Evolutionary conservation across 2,888 invertebrate genomes (phyloP).

Genomic region (Chymomyza fuscimana): DNA sequence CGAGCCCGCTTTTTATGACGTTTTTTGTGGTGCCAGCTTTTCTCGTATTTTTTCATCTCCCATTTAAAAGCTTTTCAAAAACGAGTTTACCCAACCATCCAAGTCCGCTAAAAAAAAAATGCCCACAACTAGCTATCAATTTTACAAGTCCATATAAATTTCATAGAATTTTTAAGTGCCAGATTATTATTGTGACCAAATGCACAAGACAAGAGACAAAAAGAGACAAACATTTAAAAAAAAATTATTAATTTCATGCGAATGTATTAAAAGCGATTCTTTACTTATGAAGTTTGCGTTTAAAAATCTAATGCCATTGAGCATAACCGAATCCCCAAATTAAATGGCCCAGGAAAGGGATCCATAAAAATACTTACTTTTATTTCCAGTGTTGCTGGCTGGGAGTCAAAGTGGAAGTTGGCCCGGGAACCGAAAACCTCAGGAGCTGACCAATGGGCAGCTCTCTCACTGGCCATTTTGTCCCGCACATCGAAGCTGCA

Average conservation of each 20-base stretch:
- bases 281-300: not conserved
- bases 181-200: not conserved
- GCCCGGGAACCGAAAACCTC: constrained; percentile 93
- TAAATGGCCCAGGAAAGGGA: too few relatives aligned
- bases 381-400: constrained; percentile 89
- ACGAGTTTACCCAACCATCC: not conserved
- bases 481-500: constrained; percentile 92
- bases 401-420: constrained; percentile 88
- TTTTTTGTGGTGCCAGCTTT: constrained; percentile 15
- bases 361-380: constrained; percentile 78
- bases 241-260: not conserved
- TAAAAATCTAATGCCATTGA: not conserved
- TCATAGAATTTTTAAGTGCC: constrained; percentile 27
- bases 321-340: not conserved
- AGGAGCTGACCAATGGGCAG: constrained; percentile 91
- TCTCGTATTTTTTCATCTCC: constrained; percentile 41
- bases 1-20: not conserved
- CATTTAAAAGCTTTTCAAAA: constrained; percentile 24
- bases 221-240: not conserved
- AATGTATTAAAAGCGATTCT: not conserved
- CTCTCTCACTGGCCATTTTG: constrained; percentile 86
- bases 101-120: not conserved
- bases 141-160: constrained; percentile 16
- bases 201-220: not conserved
- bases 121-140: not conserved